Base-by-base conservation (phyloP, 2,797 vertebrate genomes). In the Buceros bicornis region DNA sequence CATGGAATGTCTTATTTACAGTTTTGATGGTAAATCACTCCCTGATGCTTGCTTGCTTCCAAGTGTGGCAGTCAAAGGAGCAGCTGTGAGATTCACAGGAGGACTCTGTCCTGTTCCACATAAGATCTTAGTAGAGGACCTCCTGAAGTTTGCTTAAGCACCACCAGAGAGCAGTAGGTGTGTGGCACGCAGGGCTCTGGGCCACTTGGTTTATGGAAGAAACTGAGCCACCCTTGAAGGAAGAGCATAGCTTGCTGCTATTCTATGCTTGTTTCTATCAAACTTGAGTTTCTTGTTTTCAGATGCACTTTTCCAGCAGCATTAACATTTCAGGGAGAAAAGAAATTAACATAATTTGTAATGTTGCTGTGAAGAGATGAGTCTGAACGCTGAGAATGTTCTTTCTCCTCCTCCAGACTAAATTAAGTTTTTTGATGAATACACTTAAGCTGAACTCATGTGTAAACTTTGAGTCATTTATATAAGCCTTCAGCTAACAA, bases 1-100 rank as follows among this genome's bases (percentile, higher is more conserved):
- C 96, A 97, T 98, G 73, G 96, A 98, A 80, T 99, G 98, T 85
- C 98, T 99, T 62, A 98, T 99, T 81, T 99, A 99, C 98, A 98
- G 98, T 79, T 98, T 98, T 31, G 97, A 99, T 47, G 99, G 99
- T 99, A 98, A 64, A 95, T 74, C 7, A 3, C 35, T n/a, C 35
- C n/a, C 22, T 93, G 29, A 35, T 64, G 16, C 60, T 94, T 82
- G 16, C 60, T 94, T 82, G 48, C 69, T 96, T 76, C 24, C 33
- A 57, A 48, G 21, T 22, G 51, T 60, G n/a, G 33, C 31, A 37
- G 57, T 20, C n/a, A 64, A 69, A 91, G 74, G 57, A 81, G 37
- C 60, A 90, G 53, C 62, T 69, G 28, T 79, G 42, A 72, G 42
- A 82, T 64, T 72, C 35, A 35, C 20, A 42, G 20, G 28, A 82